Percentiles rank a stretch among this genome's conserved stretches.
Conservation (phyloP, 35 echinoderm and acorn worm genomes). For the Strongylocentrotus purpuratus region DNA sequence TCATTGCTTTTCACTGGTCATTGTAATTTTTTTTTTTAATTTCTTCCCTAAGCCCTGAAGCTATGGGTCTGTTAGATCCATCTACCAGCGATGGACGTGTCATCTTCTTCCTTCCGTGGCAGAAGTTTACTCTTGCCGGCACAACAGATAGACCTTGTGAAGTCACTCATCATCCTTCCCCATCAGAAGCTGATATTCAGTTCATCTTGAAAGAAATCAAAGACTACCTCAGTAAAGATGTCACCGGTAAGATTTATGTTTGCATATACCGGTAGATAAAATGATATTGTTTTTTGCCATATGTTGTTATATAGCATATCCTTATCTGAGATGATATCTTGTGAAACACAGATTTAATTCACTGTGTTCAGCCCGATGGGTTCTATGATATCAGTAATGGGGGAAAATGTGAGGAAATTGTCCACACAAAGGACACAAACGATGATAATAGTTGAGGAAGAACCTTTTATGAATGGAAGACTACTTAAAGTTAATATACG, state of each 20-base stretch:
- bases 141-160: conserved; percentile 93
- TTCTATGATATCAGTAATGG: no score
- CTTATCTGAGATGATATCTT: no score
- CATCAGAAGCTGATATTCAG: conserved; percentile 93
- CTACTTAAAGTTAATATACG: no score
- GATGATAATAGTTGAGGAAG: no score
- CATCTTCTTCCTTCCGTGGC: conserved; percentile 98
- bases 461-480: no score
- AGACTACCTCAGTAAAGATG: conserved; percentile 92
- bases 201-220: conserved; percentile 98
- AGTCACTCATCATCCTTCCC: conserved; percentile 77
- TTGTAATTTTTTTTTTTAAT: neutral
- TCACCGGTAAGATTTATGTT: conserved; percentile 65
- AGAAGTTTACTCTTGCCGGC: conserved; percentile 90
- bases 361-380: no score
- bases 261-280: neutral
- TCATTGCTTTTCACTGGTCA: neutral
- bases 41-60: conserved; percentile 68
- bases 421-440: no score
- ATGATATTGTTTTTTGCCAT: no score
- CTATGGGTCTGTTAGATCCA: conserved; percentile 97
- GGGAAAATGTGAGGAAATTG: no score
- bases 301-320: no score
- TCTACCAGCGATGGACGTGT: conserved; percentile 95
- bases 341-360: no score